Base-by-base conservation (phyloP, 1,140 invertebrate genomes). In the Drosophila pandora region DNA sequence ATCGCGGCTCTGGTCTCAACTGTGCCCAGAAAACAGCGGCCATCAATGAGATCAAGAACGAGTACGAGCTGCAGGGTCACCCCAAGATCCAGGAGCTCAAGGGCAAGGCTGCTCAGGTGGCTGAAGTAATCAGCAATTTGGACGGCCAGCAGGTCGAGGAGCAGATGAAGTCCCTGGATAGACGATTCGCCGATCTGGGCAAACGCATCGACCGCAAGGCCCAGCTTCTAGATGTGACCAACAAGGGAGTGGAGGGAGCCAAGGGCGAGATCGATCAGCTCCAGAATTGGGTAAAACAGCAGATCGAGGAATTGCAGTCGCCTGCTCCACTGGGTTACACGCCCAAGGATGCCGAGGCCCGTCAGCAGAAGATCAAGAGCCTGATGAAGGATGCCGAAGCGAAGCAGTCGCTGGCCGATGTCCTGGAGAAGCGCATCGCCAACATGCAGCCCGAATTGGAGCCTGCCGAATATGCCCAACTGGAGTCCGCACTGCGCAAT, bases 61-160 rank as follows among this genome's bases (percentile, higher is more conserved):
- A 97, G 81, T 96, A 96, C 76, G 94, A 95, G 61, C 93, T 93
- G 64, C 93, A 95, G 76, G 95, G 95, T 7, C 94, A 95, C 79
- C 93, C 93, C 17, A 95, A 94, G 77, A 91, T 96, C 25, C 94
- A 94, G 22, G 94, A 94, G 64, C 93, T 96, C 0, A 96, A 95
- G 76, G 92, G 92, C 45, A 93, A 96, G 25, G 95, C 94, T 1
- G 91, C 94, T 8, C 93, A 95, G 91, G 95, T 97, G 25, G 95
- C 95, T 52, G 95, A 96, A 59, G 94, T 96, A 34, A 95, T 97
- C 2, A 97, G 96, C 90, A 97, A 96, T 91, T 92, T 97, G 41
- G 97, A 98, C 91, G 95, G 95, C 0, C 97, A 98, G 76, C 96
- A 98, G 91, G 95, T 98, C 17, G 97, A 98, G 90, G 97, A 98